Conservation (phyloP, 2,888 invertebrate species). For the Tenthredo mesomela region DNA sequence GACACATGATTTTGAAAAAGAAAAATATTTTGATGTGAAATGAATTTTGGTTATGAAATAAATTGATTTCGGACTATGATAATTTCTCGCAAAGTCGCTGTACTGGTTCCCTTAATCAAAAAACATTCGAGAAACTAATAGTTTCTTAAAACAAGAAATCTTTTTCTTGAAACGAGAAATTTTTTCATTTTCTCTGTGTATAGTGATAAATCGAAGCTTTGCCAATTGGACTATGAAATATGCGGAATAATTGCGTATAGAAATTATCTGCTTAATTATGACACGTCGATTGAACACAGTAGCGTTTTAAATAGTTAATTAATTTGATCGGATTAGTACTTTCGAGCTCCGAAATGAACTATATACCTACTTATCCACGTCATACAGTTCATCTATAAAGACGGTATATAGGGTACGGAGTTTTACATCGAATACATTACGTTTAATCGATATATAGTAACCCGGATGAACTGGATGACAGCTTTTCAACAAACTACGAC, state of each 20-base stretch:
- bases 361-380: background rate
- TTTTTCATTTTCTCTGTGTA: too few relatives aligned
- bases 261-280: background rate
- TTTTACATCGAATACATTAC: constrained; percentile 11
- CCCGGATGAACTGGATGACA: background rate
- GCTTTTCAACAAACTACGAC: background rate
- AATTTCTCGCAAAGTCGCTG: too few relatives aligned
- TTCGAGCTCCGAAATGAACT: background rate
- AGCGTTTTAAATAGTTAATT: background rate
- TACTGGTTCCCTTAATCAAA: too few relatives aligned
- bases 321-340: background rate
- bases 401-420: background rate
- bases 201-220: background rate
- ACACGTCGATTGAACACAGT: background rate
- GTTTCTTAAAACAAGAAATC: too few relatives aligned
- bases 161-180: too few relatives aligned
- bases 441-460: constrained; percentile 7
- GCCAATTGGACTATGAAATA: background rate
- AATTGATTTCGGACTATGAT: too few relatives aligned
- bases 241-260: background rate
- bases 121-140: too few relatives aligned
- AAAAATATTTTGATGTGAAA: too few relatives aligned
- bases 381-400: background rate
- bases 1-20: too few relatives aligned
- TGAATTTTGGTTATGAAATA: too few relatives aligned